Evolutionary conservation across 2,888 invertebrate species (phyloP), one percentile per base, ranked within the genome.

Genomic region (Calliopum simillimum): DNA sequence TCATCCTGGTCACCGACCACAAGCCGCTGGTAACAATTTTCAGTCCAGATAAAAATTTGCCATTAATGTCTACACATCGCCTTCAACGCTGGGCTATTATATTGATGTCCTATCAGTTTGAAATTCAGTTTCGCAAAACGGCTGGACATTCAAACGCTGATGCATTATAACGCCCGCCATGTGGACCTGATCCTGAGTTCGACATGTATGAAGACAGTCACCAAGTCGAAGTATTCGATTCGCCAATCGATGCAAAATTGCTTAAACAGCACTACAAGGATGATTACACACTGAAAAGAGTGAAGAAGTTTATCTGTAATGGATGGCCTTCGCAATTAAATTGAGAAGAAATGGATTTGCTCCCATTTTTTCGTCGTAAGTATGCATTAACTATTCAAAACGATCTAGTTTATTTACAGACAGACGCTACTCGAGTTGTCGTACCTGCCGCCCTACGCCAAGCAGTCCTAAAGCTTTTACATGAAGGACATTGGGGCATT

Each of bases 401-500:
- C n/a, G 44, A 61, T 44, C 44, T 61, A 6, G 21, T 61, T 41
- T 61, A 44, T 61, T 44, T 25, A 5, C 3, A 25, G 25, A 25
- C 25, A 5, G 25, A 25, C 25, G 25, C 25, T 25, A 25, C 25
- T 25, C 25, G 25, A 25, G 25, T 25, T 25, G 25, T 25, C 25
- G 5, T 25, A 25, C 25, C 25, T 25, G 25, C 25, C n/a, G 49
- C 49, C 5, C 5, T 25, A 5, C 25, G 3, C 25, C 25, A 25
- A 25, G 3, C 25, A 5, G 25, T 25, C 25, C 5, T 25, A 33
- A 33, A 4, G 33, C 33, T 33, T 33, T 4, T 33, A 33, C 33
- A 33, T 33, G 4, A 33, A 33, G 33, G 33, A 66, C 12, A 49
- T 72, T 8, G 75, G 72, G 5, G 71, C 76, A 33, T 46, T 66